Conservation (phyloP, 2,888 invertebrate species). For the Sphecodes monilicornis region DNA sequence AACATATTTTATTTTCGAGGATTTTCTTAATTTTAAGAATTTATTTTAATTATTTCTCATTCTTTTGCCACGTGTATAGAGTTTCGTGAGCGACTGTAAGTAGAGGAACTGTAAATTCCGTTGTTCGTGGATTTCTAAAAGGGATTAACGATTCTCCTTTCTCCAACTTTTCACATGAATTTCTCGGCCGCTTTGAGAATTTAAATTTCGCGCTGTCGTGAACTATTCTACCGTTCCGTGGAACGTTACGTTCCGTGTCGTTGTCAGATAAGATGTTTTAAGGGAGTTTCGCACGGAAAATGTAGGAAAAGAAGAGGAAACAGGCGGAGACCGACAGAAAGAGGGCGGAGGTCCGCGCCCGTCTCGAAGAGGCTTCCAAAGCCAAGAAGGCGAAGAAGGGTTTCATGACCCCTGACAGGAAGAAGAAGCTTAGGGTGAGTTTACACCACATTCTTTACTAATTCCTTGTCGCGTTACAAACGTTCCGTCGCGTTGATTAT, state of each 20-base stretch:
- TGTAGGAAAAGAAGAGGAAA: slow-evolving; percentile 98
- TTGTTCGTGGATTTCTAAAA: background rate
- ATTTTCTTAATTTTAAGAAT: background rate
- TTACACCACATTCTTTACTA: slow-evolving; percentile 13
- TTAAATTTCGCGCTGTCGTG: background rate
- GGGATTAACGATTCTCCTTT: background rate
- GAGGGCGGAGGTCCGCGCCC: slow-evolving; percentile 99
- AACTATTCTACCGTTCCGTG: slow-evolving; percentile 3
- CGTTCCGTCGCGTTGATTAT: background rate
- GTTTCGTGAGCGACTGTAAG: background rate
- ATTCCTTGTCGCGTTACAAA: background rate
- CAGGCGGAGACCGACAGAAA: slow-evolving; percentile 99
- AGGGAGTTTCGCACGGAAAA: slow-evolving; percentile 74
- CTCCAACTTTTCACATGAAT: background rate
- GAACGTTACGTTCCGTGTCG: slow-evolving; percentile 21
- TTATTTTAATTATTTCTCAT: background rate
- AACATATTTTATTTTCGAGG: background rate
- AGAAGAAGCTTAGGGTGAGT: slow-evolving; percentile 99
- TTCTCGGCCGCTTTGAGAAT: background rate
- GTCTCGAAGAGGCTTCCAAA: slow-evolving; percentile 99
- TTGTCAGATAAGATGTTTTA: slow-evolving; percentile 67
- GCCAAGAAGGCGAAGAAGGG: slow-evolving; percentile 99
- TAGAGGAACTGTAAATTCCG: too few relatives aligned
- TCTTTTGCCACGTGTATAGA: background rate
- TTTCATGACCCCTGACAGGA: slow-evolving; percentile 99